Percentiles rank a stretch among this genome's conserved stretches.
phyloP scores from a whole-genome alignment of 1,140 invertebrate species.

The Ostrea edulis region DNA sequence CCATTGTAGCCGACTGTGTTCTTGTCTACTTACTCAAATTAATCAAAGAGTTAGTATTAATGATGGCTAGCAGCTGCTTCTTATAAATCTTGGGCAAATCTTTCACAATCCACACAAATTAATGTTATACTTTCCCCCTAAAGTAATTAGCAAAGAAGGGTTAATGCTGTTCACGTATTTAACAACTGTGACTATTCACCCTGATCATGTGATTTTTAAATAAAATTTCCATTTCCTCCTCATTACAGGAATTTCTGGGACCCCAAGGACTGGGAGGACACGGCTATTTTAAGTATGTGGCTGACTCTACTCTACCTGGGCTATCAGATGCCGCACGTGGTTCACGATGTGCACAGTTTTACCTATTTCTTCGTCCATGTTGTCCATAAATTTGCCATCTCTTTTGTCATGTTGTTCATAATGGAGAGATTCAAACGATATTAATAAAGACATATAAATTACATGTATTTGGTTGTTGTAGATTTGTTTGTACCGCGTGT shows the following conservation, averaged over 20 bases:
- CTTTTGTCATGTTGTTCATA: conserved; percentile 51
- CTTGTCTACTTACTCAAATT: conserved; percentile 51
- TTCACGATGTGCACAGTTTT: conserved; percentile 45
- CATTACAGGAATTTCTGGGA: conserved; percentile 49
- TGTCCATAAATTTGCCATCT: conserved; percentile 52
- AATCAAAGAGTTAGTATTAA: conserved; percentile 56
- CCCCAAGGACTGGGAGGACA: conserved; percentile 52
- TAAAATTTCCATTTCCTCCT: background rate
- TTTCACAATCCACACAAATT: too few species aligned
- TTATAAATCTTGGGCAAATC: too few species aligned
- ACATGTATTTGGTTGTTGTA: too few species aligned
- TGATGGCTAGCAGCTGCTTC: too few species aligned
- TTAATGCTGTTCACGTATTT: too few species aligned
- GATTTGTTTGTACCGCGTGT: too few species aligned
- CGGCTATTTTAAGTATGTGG: conserved; percentile 53
- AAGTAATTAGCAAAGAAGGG: too few species aligned
- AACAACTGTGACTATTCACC: background rate
- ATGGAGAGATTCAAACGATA: conserved; percentile 51
- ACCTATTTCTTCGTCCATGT: conserved; percentile 49
- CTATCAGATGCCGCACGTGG: conserved; percentile 49
- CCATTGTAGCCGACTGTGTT: conserved; percentile 51
- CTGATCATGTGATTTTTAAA: background rate
- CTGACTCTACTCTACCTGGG: conserved; percentile 51
- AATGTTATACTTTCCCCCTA: too few species aligned
- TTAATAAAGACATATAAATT: background rate